Percentiles rank a stretch among this genome's conserved stretches.
These are phyloP conservation scores for Lethenteron camtschaticum DNA, from an alignment of 2,113 vertebrate species.

Conservation along the genomic window DNA sequence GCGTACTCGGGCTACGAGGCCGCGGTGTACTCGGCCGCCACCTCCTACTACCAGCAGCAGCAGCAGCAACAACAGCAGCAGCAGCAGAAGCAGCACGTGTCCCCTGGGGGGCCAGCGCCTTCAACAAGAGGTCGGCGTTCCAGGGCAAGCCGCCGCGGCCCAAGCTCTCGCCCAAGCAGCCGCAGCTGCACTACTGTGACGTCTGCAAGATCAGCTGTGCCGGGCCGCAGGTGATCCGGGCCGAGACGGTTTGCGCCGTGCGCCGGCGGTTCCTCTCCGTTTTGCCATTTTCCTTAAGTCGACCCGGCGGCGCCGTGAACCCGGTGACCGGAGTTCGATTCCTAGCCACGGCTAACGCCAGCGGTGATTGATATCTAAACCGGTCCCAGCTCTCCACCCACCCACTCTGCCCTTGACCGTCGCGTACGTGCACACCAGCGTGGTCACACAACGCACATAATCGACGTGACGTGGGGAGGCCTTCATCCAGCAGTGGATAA, in stretches of 20 bases:
- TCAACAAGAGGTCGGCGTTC: constrained; percentile 83
- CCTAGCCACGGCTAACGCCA: no score
- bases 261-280: background rate
- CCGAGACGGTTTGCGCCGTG: background rate
- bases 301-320: background rate
- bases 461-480: no score
- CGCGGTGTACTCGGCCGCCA: constrained; percentile 89
- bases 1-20: constrained; percentile 95
- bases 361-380: no score
- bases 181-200: constrained; percentile 97
- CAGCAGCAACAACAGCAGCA: constrained; percentile 51
- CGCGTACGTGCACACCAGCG: no score
- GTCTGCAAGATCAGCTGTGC: constrained; percentile 99
- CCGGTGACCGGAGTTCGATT: background rate
- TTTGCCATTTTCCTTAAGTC: background rate
- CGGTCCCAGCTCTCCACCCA: no score
- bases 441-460: no score
- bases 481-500: no score
- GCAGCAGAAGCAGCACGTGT: constrained; percentile 51
- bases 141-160: constrained; percentile 84
- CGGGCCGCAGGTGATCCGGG: constrained; percentile 59
- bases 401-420: no score
- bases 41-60: constrained; percentile 57
- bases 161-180: constrained; percentile 84
- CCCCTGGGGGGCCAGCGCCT: constrained; percentile 72